Evolutionary conservation across 2,888 invertebrate genomes (phyloP), one percentile per base, ranked within the genome.

Genomic region (Lepeophtheirus nordmannii): DNA sequence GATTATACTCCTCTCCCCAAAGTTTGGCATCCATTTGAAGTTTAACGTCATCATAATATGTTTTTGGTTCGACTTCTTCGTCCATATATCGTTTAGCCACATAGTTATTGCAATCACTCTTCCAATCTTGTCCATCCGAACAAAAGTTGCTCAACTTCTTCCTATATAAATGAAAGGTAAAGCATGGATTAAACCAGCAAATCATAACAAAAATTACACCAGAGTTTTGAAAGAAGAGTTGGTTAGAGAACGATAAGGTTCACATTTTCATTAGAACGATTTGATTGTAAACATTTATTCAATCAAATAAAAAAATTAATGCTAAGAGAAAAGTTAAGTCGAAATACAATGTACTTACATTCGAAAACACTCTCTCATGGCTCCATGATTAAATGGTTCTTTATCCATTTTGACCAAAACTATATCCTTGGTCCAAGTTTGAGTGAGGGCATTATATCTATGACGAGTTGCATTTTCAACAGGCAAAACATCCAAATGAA

Each of bases 1-100:
- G 71, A 71, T 80, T 80, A 74, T 75, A 81, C 71, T 81, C 80
- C 71, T 80, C 80, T 11, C 79, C 80, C 81, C 81, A 81, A 58
- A 81, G 73, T 71, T 81, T 81, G 38, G 80, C 80, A 72, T 81
- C 80, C 80, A 80, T 80, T 69, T 70, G 69, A 10, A 81, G 74
- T 67, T 75, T 75, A 40, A 81, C 80, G 72, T 81, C 81, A 68
- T 80, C 78, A 73, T 80, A 80, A 70, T 80, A 78, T 2, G 78
- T 77, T 17, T 76, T 72, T 22, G 77, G 71, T 53, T 77, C 76
- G 10, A 80, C 80, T 39, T 73, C 70, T 63, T 76, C 76, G 7
- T 30, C 30, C 72, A 78, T 78, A 73, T 80, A 81, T 17, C 73
- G 71, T 71, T 81, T 81, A 40, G 80, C 80, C 64, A 81, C 80